Base-by-base conservation (phyloP, 2,888 invertebrate species). In the Dicycla oo region DNA sequence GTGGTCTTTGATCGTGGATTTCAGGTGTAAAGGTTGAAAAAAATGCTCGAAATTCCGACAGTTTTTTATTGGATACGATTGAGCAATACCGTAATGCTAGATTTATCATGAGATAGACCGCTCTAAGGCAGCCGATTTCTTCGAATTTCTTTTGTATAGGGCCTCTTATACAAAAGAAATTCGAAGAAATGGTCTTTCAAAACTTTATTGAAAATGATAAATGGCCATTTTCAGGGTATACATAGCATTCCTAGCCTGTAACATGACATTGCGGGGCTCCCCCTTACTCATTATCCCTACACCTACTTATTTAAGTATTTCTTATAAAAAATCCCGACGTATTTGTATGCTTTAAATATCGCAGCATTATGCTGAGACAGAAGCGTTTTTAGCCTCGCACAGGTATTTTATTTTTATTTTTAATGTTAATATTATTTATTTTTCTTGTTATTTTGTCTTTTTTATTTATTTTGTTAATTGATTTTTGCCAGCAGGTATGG, bases 1-100 rank as follows among this genome's bases (percentile, higher is more conserved):
- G 53, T 43, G 20, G 66, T 66, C 68, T 84, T 81, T 73, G 69
- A 82, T 82, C 57, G 60, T 34, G 11, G 34, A 49, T 58, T 69
- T 54, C 78, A 84, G 81, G 73, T 73, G 56, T 38, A 64, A 51
- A 57, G 26, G 13, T 49, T 18, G 34, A 43, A 30, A 45, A 58
- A 61, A 61, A 34, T 53, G 3, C 0, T n/a, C 45, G 38, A 6
- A 23, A 67, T 58, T 75, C 23, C n/a, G 1, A 20, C 2, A 6
- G 1, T 56, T 34, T 26, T 49, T n/a, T 26, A 47, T 38, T 8
- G n/a, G 6, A 20, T 63, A 45, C 23, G 18, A 45, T 60, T 45
- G 23, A 34, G 23, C n/a, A 51, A 51, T 18, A 13, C 8, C 5
- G 54, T 54, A 26, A 30, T 11, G 54, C 7, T 56, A 57, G 13